These are phyloP conservation scores for Lampris megalopsis DNA, from an alignment of 2,113 vertebrate species.

Conservation along the genomic window DNA sequence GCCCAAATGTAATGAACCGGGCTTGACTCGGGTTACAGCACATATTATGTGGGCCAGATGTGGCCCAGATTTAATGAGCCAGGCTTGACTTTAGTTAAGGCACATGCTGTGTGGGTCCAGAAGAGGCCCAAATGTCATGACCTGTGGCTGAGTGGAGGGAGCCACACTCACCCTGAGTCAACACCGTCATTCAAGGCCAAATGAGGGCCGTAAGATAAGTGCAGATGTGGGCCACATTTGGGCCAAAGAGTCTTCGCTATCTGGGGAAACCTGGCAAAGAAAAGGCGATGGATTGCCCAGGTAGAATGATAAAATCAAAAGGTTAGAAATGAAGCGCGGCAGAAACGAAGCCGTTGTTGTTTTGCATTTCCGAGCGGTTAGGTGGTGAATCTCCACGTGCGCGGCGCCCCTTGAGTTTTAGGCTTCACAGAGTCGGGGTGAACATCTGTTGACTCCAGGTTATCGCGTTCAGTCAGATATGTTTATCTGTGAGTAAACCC, in stretches of 20 bases:
- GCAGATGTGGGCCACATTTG: neutral
- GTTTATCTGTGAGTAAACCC: neutral
- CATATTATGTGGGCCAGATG: no score
- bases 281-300: neutral
- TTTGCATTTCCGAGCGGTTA: neutral
- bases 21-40: no score
- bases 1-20: no score
- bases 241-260: neutral
- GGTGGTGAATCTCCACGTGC: no score
- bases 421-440: neutral
- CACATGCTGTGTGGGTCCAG: no score
- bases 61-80: no score
- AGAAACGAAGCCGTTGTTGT: neutral
- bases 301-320: neutral
- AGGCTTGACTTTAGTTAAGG: neutral
- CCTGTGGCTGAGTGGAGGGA: no score
- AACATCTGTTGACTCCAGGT: conserved; percentile 11
- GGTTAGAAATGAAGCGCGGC: no score
- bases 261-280: neutral
- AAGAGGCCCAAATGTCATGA: no score
- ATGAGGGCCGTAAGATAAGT: no score
- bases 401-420: neutral
- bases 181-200: no score
- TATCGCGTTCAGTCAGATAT: neutral
- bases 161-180: no score